Base-by-base conservation (phyloP, 2,113 vertebrate genomes). In the Genyomyrus donnyi region DNA sequence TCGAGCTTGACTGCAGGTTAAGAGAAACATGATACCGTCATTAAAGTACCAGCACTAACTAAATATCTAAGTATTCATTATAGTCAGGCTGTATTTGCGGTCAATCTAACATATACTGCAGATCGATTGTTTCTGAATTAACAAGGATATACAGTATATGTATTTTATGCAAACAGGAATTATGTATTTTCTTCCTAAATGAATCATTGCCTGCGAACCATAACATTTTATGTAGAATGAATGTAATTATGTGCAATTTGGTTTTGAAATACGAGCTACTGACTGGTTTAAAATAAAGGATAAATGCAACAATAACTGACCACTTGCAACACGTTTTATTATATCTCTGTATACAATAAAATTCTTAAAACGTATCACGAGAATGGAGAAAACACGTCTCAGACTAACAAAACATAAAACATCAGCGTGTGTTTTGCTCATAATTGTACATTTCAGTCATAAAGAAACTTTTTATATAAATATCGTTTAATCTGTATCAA, bases 401-500 rank as follows among this genome's bases (percentile, higher is more conserved):
- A 97, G 97, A 98, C 97, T 97, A 96, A 98, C 98, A 98, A 98
- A 98, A 98, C 98, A 97, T 98, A 96, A 97, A 98, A 96, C 95
- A 98, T 96, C 98, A 42, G 97, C 97, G 98, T 97, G 96, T 97
- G 97, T 95, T 95, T 93, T 95, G 94, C 97, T 98, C 97, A 95
- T 97, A 96, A 99, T 98, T 99, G 97, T 99, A 99, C 98, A 99
- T 99, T 99, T 99, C 99, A 99, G 99, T 99, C 99, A 96, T 98
- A 97, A 98, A 98, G 98, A 99, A 99, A 99, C 98, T 98, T 98
- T 98, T 99, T 99, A 48, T 99, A 99, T 99, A 99, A 99, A 99
- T 99, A 99, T 97, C 97, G 98, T 99, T 98, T 99, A 97, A 98
- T 99, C 97, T 99, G 98, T 98, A 98, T 97, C 97, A 99, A 98